Evolutionary conservation across 2,113 vertebrate species (phyloP).

Genomic region (Struthio camelus): DNA sequence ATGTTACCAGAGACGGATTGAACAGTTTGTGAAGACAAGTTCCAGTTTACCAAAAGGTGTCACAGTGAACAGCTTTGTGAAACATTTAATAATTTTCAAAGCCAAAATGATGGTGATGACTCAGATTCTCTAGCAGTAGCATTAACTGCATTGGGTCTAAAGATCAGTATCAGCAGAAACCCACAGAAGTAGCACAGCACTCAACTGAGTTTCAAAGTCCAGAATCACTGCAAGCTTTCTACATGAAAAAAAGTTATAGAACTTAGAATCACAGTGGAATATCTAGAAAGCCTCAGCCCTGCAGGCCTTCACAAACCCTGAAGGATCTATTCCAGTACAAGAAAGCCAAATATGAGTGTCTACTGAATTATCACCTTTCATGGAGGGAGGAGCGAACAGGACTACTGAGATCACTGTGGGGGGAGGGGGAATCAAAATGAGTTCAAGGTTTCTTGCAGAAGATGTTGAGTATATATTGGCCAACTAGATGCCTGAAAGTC

Average conservation of each 20-base stretch:
- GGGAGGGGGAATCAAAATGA: background rate
- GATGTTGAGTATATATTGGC: accelerated
- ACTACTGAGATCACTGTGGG: background rate
- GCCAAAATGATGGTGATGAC: background rate
- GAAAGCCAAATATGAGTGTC: background rate
- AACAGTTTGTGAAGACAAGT: background rate
- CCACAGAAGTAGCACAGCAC: accelerated
- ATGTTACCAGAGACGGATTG: background rate
- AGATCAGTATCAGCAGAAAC: background rate
- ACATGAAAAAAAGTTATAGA: background rate
- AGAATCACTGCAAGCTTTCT: background rate
- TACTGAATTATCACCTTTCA: background rate
- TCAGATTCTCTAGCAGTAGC: background rate
- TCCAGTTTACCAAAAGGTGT: background rate
- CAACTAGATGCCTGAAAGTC: background rate
- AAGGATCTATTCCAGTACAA: background rate
- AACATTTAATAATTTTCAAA: background rate
- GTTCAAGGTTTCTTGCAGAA: background rate
- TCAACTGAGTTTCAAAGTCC: background rate
- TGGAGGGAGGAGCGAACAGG: background rate
- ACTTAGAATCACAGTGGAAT: accelerated
- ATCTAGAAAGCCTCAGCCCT: background rate
- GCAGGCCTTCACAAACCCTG: background rate
- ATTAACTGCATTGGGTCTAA: background rate
- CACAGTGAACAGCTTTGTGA: background rate